Conservation (phyloP, 2,797 vertebrate genomes). For the Antrozous pallidus region DNA sequence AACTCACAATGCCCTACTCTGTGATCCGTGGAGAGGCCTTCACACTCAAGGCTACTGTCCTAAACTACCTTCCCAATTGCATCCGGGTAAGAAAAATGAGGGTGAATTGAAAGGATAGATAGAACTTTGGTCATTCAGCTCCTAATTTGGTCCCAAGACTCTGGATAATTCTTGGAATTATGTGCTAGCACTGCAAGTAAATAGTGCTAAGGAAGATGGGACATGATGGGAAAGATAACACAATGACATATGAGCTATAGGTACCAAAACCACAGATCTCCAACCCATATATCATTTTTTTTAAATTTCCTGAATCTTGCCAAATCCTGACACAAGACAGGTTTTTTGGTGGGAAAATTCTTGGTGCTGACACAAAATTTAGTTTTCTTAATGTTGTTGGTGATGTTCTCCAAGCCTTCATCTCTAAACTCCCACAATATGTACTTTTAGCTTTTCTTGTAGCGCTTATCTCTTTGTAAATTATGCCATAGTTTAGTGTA, state of each 20-base stretch:
- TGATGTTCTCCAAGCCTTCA: background rate
- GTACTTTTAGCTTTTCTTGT: background rate
- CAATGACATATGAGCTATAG: background rate
- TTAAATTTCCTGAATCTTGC: background rate
- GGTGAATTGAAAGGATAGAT: background rate
- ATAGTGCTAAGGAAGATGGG: background rate
- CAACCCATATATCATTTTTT: background rate
- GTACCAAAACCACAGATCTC: background rate
- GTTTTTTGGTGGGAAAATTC: background rate
- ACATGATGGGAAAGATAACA: background rate
- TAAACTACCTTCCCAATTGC: conserved; percentile 88
- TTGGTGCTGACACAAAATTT: background rate
- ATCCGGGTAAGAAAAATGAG: conserved; percentile 85
- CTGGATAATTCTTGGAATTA: background rate
- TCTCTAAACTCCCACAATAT: background rate
- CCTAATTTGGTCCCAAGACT: background rate
- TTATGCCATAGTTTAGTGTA: background rate
- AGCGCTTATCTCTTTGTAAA: background rate
- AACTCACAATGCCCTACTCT: conserved; percentile 89
- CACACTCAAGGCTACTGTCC: conserved; percentile 87
- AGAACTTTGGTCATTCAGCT: background rate
- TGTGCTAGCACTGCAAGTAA: background rate
- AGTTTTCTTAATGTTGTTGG: background rate
- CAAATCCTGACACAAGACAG: background rate
- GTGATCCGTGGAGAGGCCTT: conserved; percentile 90